Evolutionary conservation across 2,113 vertebrate genomes (phyloP).

Genomic region (Oxyruncus cristatus): DNA sequence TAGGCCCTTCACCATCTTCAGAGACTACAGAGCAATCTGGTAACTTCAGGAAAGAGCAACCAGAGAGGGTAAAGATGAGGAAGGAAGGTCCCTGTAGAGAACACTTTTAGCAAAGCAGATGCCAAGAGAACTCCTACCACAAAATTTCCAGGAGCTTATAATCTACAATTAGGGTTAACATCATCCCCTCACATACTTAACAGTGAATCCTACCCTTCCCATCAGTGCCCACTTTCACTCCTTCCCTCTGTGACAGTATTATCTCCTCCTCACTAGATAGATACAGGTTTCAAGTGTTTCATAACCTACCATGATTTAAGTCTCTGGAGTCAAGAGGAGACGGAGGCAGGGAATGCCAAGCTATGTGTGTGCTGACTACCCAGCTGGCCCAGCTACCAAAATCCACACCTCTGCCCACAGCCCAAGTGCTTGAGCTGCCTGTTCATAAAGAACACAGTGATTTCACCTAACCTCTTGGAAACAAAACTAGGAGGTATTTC

Average conservation of each 20-base stretch:
- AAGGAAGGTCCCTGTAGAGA: neutral
- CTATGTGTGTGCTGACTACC: fast-evolving
- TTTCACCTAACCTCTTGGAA: neutral
- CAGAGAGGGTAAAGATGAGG: fast-evolving
- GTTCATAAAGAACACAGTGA: neutral
- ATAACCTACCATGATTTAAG: neutral
- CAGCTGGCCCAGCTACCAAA: neutral
- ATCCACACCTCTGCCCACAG: neutral
- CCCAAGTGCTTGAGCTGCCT: neutral
- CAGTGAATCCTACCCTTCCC: neutral
- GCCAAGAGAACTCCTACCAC: neutral
- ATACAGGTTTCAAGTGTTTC: neutral
- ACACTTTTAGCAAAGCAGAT: neutral
- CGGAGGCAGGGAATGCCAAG: neutral
- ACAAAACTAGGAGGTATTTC: neutral
- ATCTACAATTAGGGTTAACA: neutral
- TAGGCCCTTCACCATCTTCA: neutral
- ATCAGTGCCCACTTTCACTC: neutral
- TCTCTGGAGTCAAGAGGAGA: neutral
- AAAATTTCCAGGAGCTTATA: neutral
- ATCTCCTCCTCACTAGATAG: neutral
- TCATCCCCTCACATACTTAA: neutral
- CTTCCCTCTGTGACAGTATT: neutral
- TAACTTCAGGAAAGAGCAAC: neutral
- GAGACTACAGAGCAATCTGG: neutral